Evolutionary conservation across 64 coral and sea anemone genomes (phyloP).

Genomic region (Trachythela sp.): DNA sequence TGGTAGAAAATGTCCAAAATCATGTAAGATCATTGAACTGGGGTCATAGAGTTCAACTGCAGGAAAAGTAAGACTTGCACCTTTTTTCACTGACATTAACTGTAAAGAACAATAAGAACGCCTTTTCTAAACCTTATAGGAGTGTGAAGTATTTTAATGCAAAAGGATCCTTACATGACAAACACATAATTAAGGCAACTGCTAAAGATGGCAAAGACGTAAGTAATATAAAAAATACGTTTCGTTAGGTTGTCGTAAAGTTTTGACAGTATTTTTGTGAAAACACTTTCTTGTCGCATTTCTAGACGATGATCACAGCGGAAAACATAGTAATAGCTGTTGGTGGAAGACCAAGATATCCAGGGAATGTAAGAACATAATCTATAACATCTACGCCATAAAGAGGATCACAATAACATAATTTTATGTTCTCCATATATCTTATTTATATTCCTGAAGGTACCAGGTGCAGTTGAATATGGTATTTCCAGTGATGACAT

Average conservation of each 20-base stretch:
- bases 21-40: slow-evolving; percentile 87
- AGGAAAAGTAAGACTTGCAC: slow-evolving; percentile 67
- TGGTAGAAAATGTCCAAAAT: slow-evolving; percentile 75
- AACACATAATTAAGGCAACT: slow-evolving; percentile 76
- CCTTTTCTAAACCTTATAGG: slow-evolving; percentile 17
- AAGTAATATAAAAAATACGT: background rate
- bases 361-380: slow-evolving; percentile 44
- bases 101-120: background rate
- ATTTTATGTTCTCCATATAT: background rate
- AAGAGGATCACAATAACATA: background rate
- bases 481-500: slow-evolving; percentile 87
- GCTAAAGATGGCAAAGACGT: slow-evolving; percentile 79
- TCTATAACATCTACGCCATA: background rate
- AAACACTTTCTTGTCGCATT: background rate
- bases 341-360: slow-evolving; percentile 84
- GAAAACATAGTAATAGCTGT: slow-evolving; percentile 96
- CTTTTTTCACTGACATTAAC: background rate
- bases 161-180: slow-evolving; percentile 64
- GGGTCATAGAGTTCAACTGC: slow-evolving; percentile 84
- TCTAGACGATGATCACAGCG: slow-evolving; percentile 62
- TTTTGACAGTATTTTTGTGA: background rate
- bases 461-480: slow-evolving; percentile 74
- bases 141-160: slow-evolving; percentile 81
- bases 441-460: slow-evolving; percentile 19
- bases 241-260: background rate